Conservation (phyloP, 2,888 invertebrate species). For the Acanthoscelides obtectus region DNA sequence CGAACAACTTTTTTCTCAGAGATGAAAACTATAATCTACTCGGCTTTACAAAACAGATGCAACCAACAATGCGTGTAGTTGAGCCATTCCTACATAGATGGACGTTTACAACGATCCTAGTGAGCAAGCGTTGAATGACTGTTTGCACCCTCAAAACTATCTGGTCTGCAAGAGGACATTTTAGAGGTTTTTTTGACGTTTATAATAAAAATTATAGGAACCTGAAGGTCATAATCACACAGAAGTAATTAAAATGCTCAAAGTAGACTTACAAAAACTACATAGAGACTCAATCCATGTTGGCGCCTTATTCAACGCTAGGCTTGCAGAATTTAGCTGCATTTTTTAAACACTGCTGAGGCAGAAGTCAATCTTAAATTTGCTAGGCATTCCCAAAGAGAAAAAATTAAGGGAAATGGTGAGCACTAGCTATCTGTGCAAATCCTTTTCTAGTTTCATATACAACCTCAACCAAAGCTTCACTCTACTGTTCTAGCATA, state of each 20-base stretch:
- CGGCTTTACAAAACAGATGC: too few relatives aligned
- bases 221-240: slow-evolving; percentile 16
- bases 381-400: slow-evolving; percentile 51
- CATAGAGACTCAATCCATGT: slow-evolving; percentile 46
- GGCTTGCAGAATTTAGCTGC: slow-evolving; percentile 62
- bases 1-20: too few relatives aligned
- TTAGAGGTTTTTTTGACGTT: too few relatives aligned
- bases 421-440: slow-evolving; percentile 52
- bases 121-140: too few relatives aligned
- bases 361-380: slow-evolving; percentile 56
- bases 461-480: slow-evolving; percentile 50
- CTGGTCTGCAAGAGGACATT: too few relatives aligned
- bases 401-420: slow-evolving; percentile 52
- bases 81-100: too few relatives aligned
- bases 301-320: slow-evolving; percentile 52
- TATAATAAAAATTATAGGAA: too few relatives aligned
- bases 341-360: slow-evolving; percentile 60
- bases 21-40: too few relatives aligned
- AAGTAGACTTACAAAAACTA: slow-evolving; percentile 41
- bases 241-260: slow-evolving; percentile 27
- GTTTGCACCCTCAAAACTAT: too few relatives aligned
- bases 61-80: too few relatives aligned
- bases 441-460: slow-evolving; percentile 47
- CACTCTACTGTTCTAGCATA: slow-evolving; percentile 48
- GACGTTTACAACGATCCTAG: too few relatives aligned